A percentile compares a stretch with the other conserved stretches of the same genome.
These are phyloP conservation scores for Heliornis fulica DNA, from an alignment of 2,113 vertebrate genomes.

Conservation along the genomic window DNA sequence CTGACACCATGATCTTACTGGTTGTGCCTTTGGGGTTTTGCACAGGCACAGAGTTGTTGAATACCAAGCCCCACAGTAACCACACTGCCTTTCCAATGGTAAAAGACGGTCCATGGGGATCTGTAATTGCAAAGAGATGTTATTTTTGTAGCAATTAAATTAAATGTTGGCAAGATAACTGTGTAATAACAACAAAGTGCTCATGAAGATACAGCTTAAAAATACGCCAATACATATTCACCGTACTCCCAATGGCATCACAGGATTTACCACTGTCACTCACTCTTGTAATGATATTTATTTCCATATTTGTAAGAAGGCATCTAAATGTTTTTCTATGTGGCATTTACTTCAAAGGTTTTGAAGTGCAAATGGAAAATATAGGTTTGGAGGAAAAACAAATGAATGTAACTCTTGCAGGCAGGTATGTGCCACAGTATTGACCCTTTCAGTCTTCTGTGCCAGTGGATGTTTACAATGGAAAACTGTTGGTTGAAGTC, in stretches of 20 bases:
- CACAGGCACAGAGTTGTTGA: constrained; percentile 99
- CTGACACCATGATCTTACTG: constrained; percentile 98
- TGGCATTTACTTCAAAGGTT: not conserved
- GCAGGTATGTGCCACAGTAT: not conserved
- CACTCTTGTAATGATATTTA: not conserved
- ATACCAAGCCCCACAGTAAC: constrained; percentile 98
- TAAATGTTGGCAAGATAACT: not conserved
- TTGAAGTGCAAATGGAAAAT: not conserved
- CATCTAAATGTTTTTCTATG: not conserved
- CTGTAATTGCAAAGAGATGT: constrained; percentile 61
- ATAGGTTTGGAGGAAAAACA: not conserved
- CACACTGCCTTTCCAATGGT: constrained; percentile 98
- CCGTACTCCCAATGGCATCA: not conserved
- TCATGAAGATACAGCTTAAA: not conserved
- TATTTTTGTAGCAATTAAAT: not conserved
- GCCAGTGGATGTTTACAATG: not conserved
- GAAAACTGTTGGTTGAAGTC: not conserved
- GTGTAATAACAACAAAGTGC: not conserved
- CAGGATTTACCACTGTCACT: not conserved
- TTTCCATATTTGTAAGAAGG: not conserved
- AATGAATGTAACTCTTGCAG: not conserved
- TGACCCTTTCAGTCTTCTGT: not conserved
- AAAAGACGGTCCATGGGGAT: constrained; percentile 95
- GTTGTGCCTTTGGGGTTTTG: constrained; percentile 97
- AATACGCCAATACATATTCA: not conserved